phyloP scores from a whole-genome alignment of 1,140 invertebrate genomes.

The Danaus melanippus region DNA sequence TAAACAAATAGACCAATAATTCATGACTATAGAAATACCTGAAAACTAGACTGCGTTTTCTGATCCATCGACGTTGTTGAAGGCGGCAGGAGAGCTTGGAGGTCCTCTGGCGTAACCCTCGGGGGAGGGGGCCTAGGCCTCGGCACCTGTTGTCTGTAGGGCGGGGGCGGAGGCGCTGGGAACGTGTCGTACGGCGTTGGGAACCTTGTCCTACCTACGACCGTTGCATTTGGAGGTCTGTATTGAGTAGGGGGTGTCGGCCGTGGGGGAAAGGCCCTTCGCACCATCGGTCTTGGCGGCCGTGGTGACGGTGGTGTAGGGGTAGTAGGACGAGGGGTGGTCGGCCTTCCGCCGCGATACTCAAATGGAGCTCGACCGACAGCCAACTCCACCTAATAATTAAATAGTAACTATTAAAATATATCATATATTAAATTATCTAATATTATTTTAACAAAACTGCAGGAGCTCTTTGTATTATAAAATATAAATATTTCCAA shows the following conservation, averaged over 20 bases:
- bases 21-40: conserved; percentile 37
- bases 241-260: conserved; percentile 36
- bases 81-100: conserved; percentile 69
- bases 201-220: conserved; percentile 42
- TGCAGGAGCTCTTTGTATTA: too few relatives aligned
- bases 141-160: conserved; percentile 30
- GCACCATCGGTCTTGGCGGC: conserved; percentile 33
- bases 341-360: conserved; percentile 43
- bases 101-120: conserved; percentile 59
- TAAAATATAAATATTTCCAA: too few relatives aligned
- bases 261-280: conserved; percentile 27
- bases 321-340: conserved; percentile 53
- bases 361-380: conserved; percentile 59
- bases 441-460: too few relatives aligned
- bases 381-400: conserved; percentile 54
- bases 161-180: conserved; percentile 42
- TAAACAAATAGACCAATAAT: not conserved
- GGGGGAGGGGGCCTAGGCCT: conserved; percentile 41
- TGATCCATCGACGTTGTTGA: conserved; percentile 73
- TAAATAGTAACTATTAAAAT: conserved; percentile 1
- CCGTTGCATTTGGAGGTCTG: conserved; percentile 41
- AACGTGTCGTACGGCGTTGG: conserved; percentile 53
- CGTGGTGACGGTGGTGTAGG: conserved; percentile 34
- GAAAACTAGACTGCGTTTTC: conserved; percentile 74
- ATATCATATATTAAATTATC: too few relatives aligned